Base-by-base conservation (phyloP, 23 tunicate genomes). In the Trididemnum miniatum region DNA sequence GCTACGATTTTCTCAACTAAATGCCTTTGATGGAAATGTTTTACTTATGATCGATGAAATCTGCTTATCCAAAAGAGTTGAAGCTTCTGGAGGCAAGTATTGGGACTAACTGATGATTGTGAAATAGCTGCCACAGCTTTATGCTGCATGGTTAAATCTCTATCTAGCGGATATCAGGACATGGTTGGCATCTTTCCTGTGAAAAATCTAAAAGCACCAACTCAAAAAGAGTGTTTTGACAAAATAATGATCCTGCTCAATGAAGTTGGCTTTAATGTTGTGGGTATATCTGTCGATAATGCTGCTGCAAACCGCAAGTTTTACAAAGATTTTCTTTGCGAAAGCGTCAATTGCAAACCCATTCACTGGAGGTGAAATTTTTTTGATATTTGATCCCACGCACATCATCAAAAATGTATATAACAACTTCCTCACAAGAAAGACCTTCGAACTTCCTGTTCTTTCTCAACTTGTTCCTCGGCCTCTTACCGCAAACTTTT, bases 301-400 rank as follows among this genome's bases (percentile, higher is more conserved):
- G 76, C 76, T 69, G n/a, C 38, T 7, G 76, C 76, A 69, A 69
- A 69, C 38, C 37, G 76, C 30, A 69, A 69, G n/a, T 69, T 69
- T 69, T 69, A 31, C 38, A 69, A 69, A 33, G 39, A 69, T 33
- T 69, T 69, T 31, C 76, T 29, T 31, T 69, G 76, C 39, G 40
- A 69, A 69, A 69, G 23, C 7, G 3, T 30, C 76, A 69, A 31
- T 69, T 7, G 31, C 38, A 5, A 69, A 33, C n/a, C 30, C 7
- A 29, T 69, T 62, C 28, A 62, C 39, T 69, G 76, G 76, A 7
- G 76, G 76, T 29, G n/a, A 69, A 69, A 33, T 69, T 7, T 69
- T 69, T 69, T 32, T 69, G 31, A 69, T 69, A 29, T 69, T 69
- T n/a, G 76, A 69, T 69, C 76, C 76, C 9, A 69, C 76, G 30